Evolutionary conservation across 1,140 invertebrate genomes (phyloP).

Genomic region (Drosophila jambulina): DNA sequence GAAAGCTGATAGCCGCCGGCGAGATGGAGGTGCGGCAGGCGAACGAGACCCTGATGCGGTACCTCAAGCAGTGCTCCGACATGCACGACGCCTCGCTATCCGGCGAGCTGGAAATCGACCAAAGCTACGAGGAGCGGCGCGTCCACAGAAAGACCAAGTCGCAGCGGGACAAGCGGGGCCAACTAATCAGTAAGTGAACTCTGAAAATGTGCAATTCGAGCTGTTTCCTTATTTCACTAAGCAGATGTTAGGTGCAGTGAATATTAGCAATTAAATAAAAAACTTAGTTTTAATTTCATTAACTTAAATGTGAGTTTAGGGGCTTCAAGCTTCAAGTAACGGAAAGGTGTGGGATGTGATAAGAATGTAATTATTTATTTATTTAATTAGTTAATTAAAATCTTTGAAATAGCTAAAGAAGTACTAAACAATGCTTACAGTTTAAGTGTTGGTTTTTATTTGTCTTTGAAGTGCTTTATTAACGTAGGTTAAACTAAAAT

Average conservation of each 20-base stretch:
- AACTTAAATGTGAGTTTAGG: background rate
- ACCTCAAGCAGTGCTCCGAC: conserved; percentile 84
- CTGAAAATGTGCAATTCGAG: no score
- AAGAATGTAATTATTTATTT: no score
- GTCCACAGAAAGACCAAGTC: conserved; percentile 85
- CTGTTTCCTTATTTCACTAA: background rate
- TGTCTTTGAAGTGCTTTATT: no score
- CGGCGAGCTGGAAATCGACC: conserved; percentile 84
- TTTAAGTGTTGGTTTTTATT: no score
- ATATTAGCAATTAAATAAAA: background rate
- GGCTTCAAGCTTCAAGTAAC: background rate
- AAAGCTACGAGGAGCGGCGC: conserved; percentile 80
- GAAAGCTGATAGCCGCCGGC: conserved; percentile 83
- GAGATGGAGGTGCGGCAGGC: conserved; percentile 85
- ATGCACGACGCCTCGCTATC: conserved; percentile 84
- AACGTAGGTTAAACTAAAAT: no score
- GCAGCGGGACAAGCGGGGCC: conserved; percentile 83
- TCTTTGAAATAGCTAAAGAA: no score
- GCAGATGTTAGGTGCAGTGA: background rate
- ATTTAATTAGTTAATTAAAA: no score
- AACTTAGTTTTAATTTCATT: background rate
- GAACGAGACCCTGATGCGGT: conserved; percentile 84
- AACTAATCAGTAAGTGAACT: conserved; percentile 78
- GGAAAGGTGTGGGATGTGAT: no score
- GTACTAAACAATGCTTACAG: no score